Conservation (phyloP, 1,140 invertebrate species). For the Atta cephalotes region DNA sequence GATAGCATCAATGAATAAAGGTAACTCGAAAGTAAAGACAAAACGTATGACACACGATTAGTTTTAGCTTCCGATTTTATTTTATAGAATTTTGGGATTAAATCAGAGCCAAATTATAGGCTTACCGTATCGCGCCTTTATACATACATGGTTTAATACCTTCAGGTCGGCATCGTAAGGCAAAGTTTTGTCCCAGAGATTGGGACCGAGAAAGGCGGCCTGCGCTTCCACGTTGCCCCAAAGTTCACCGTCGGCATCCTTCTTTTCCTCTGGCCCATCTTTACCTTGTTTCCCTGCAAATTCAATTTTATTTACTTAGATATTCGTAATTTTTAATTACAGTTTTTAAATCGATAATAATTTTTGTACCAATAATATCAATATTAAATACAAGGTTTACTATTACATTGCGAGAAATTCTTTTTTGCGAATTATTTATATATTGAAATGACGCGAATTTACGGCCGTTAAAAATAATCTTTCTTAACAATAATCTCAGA, state of each 20-base stretch:
- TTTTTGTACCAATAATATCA: not conserved
- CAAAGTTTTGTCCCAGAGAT: conserved; percentile 96
- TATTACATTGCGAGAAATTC: conserved; percentile 3
- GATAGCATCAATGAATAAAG: not conserved
- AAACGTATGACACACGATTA: conserved; percentile 18
- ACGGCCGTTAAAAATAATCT: not conserved
- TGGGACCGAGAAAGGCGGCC: conserved; percentile 97
- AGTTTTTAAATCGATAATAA: not conserved
- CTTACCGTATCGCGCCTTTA: conserved; percentile 85
- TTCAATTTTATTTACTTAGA: conserved; percentile 6
- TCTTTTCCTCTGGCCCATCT: conserved; percentile 91
- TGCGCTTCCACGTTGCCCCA: conserved; percentile 95
- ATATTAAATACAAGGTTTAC: not conserved
- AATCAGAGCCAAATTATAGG: conserved; percentile 66
- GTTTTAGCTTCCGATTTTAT: not conserved
- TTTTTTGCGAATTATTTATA: not conserved
- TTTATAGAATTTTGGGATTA: conserved; percentile 41
- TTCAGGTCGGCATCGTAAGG: conserved; percentile 97
- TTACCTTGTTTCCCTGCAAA: conserved; percentile 85
- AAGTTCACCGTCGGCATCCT: conserved; percentile 93
- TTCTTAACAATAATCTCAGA: not conserved
- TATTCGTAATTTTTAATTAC: not conserved
- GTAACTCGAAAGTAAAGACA: conserved; percentile 3
- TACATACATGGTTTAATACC: conserved; percentile 90
- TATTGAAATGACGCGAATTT: not conserved